phyloP scores from a whole-genome alignment of 2,888 invertebrate genomes.

The Scrobipalpa costella region DNA sequence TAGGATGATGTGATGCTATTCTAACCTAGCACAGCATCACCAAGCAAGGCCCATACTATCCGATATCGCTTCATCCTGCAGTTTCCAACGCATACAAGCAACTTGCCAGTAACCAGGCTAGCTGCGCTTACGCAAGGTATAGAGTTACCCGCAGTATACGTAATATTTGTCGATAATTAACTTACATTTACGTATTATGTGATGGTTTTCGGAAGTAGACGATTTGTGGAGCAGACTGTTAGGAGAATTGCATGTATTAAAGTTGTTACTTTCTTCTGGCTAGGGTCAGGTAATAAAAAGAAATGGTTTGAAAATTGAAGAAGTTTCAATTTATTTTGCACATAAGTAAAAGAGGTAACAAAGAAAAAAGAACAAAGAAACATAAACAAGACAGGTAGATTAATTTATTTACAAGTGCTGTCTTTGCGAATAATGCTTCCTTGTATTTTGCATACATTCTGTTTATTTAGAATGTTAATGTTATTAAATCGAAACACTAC shows the following conservation, averaged over 20 bases:
- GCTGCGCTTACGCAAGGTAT: constrained; percentile 13
- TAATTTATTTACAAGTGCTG: no score
- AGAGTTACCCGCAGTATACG: constrained; percentile 11
- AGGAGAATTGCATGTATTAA: constrained; percentile 6
- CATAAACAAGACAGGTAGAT: no score
- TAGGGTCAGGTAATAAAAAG: background rate
- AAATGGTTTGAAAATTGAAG: no score
- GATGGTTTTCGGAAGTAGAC: constrained; percentile 20
- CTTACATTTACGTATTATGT: constrained; percentile 8
- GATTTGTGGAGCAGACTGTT: background rate
- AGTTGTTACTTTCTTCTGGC: background rate
- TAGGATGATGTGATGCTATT: no score
- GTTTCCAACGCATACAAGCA: constrained; percentile 5
- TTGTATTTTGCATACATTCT: background rate
- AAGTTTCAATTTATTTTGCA: no score
- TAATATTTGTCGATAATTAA: constrained; percentile 21
- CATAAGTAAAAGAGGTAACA: no score
- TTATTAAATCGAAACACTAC: no score
- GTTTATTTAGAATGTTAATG: no score
- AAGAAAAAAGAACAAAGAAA: no score
- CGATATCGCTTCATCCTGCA: background rate
- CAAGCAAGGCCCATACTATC: background rate
- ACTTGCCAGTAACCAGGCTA: background rate
- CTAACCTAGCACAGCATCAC: background rate
- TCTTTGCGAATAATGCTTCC: background rate